Percentiles rank a stretch among this genome's conserved stretches.
These are phyloP conservation scores for Salmo trutta DNA, from an alignment of 2,797 vertebrate species.

Conservation along the genomic window DNA sequence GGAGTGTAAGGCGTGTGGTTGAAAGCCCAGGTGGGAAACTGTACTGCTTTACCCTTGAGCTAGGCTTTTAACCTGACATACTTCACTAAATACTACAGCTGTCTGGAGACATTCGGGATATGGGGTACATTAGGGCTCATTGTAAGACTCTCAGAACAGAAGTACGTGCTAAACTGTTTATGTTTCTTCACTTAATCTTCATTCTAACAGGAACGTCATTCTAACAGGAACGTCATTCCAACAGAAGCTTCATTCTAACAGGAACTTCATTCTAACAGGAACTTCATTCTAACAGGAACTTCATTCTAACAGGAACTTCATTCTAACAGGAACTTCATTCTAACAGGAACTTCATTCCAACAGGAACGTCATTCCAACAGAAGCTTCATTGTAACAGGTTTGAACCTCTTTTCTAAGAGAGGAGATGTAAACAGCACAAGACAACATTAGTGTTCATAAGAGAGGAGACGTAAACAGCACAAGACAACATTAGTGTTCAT, in stretches of 20 bases:
- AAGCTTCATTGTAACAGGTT: background rate
- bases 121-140: background rate
- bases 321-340: no score
- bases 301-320: no score
- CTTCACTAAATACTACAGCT: background rate
- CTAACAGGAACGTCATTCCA: no score
- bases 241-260: no score
- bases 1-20: constrained; percentile 9
- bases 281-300: background rate
- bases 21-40: background rate
- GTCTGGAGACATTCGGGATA: background rate
- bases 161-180: background rate
- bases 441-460: no score
- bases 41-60: background rate
- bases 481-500: no score
- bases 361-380: background rate
- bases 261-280: background rate
- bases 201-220: no score
- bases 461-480: no score
- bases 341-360: background rate
- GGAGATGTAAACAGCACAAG: no score
- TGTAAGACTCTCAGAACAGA: background rate
- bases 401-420: no score
- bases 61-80: background rate
- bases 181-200: background rate